A percentile compares a stretch with the other conserved stretches of the same genome.
These are phyloP conservation scores for Plutella xylostella DNA, from an alignment of 2,888 invertebrate species.

Conservation along the genomic window DNA sequence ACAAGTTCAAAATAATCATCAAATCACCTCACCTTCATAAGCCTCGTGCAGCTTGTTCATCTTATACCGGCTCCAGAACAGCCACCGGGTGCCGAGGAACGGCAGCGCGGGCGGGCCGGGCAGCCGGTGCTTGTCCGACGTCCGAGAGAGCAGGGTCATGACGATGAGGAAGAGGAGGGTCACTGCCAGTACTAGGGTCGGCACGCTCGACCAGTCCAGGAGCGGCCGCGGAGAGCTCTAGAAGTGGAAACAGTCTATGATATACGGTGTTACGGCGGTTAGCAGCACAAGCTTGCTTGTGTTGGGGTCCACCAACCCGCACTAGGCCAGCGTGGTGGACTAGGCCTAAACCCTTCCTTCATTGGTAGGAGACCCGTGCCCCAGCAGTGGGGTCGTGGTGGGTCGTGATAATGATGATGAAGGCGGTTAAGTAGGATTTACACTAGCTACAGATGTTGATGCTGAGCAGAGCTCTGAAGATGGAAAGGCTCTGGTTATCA, in stretches of 20 bases:
- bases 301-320: too few relatives aligned
- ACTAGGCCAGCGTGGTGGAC: too few relatives aligned
- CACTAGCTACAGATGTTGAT: too few relatives aligned
- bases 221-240: slow-evolving; percentile 47
- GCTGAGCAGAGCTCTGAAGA: too few relatives aligned
- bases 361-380: too few relatives aligned
- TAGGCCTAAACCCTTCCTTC: too few relatives aligned
- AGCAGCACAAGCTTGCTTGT: too few relatives aligned
- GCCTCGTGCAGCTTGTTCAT: slow-evolving; percentile 83
- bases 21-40: slow-evolving; percentile 74
- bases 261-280: too few relatives aligned
- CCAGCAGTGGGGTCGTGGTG: too few relatives aligned
- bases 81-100: slow-evolving; percentile 84
- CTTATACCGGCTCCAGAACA: slow-evolving; percentile 77
- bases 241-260: slow-evolving; percentile 8
- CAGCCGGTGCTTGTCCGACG: slow-evolving; percentile 46
- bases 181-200: slow-evolving; percentile 43
- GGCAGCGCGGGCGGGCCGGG: slow-evolving; percentile 83
- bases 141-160: slow-evolving; percentile 35
- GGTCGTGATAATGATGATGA: too few relatives aligned
- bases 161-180: slow-evolving; percentile 37
- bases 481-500: too few relatives aligned
- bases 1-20: neutral
- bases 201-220: slow-evolving; percentile 56
- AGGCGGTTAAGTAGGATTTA: too few relatives aligned